Percentiles rank a stretch among this genome's conserved stretches.
phyloP scores from a whole-genome alignment of 1,140 invertebrate species.

The Leptestheria dahalacensis region DNA sequence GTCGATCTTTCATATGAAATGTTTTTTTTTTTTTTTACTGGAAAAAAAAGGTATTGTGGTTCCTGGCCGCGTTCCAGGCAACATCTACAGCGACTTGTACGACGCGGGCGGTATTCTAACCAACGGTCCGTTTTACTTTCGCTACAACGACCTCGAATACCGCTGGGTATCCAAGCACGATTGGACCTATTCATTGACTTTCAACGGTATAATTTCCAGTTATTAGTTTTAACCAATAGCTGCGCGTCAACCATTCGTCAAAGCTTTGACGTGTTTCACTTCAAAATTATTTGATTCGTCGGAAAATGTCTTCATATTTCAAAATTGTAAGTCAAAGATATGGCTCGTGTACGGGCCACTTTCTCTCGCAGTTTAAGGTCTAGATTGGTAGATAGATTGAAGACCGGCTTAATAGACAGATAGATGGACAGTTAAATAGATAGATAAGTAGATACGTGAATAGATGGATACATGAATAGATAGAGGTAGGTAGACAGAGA shows the following conservation, averaged over 20 bases:
- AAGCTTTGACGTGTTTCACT: no score
- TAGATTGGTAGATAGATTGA: no score
- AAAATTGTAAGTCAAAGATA: neutral
- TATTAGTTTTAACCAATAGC: no score
- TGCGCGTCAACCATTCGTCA: no score
- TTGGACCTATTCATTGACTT: constrained; percentile 11
- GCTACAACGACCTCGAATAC: constrained; percentile 15
- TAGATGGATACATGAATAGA: no score
- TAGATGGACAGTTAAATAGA: no score
- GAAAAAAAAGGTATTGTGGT: constrained; percentile 1
- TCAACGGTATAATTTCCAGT: no score
- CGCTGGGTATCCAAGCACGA: constrained; percentile 12
- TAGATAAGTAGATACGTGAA: no score
- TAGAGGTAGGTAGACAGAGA: no score
- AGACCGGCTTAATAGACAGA: no score
- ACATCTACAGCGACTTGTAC: constrained; percentile 13
- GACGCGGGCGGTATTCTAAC: neutral
- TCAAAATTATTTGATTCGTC: no score
- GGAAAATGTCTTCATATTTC: no score
- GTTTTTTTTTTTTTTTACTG: constrained; percentile 3
- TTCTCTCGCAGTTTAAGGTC: neutral
- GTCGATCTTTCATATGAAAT: neutral
- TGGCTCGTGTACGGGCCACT: neutral
- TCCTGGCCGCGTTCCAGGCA: constrained; percentile 12
- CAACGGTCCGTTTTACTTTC: constrained; percentile 9